Evolutionary conservation across 2,888 invertebrate species (phyloP).

Genomic region (Thymelicus lineola): DNA sequence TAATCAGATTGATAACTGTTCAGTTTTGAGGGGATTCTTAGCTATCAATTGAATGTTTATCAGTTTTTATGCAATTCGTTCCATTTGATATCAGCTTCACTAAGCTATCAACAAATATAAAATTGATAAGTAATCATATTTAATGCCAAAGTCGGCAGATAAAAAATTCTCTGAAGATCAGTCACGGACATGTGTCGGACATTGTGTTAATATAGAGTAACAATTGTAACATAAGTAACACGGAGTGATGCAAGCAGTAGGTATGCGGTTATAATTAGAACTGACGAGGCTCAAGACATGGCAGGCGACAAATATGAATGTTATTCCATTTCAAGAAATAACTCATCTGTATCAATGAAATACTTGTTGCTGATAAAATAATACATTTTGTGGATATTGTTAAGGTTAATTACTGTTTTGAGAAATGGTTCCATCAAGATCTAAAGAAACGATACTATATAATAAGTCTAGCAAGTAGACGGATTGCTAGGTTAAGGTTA

Average conservation of each 20-base stretch:
- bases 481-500: too few relatives aligned
- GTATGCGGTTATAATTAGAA: slow-evolving; percentile 7
- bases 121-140: neutral
- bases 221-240: neutral
- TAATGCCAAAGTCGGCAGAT: neutral
- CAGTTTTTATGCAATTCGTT: too few relatives aligned
- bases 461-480: too few relatives aligned
- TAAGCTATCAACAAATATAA: neutral
- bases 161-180: slow-evolving; percentile 2
- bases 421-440: too few relatives aligned
- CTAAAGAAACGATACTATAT: too few relatives aligned
- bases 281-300: slow-evolving; percentile 4
- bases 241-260: slow-evolving; percentile 1
- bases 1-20: too few relatives aligned
- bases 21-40: too few relatives aligned
- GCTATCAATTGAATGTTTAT: too few relatives aligned
- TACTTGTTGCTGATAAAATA: neutral
- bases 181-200: neutral
- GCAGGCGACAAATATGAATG: slow-evolving; percentile 9
- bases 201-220: neutral
- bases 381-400: too few relatives aligned
- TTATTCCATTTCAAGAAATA: slow-evolving; percentile 9
- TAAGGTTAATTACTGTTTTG: too few relatives aligned
- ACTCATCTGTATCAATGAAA: slow-evolving; percentile 1
- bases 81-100: neutral